Evolutionary conservation across 2,113 vertebrate genomes (phyloP).

Genomic region (Paramormyrops kingsleyae): DNA sequence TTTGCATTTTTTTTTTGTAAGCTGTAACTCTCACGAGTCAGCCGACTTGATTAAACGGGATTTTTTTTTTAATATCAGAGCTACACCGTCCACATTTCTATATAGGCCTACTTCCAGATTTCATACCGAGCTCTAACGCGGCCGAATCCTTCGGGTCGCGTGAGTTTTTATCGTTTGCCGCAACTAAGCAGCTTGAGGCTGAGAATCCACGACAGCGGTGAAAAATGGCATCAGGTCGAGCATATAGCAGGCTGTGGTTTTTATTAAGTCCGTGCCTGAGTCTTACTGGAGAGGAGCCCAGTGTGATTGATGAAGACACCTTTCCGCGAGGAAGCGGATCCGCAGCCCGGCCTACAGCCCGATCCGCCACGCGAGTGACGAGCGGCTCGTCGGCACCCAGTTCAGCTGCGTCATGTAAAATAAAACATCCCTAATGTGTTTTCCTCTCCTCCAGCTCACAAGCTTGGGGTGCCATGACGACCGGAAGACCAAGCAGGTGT

Average conservation of each 20-base stretch:
- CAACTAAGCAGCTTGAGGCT: not conserved
- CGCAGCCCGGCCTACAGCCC: not conserved
- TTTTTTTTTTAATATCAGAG: not conserved
- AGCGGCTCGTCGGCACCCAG: not conserved
- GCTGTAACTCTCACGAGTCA: not conserved
- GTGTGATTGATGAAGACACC: not conserved
- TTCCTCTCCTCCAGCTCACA: not conserved
- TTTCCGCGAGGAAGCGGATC: not conserved
- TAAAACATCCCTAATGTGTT: not conserved
- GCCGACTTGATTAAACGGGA: not conserved
- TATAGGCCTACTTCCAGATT: not conserved
- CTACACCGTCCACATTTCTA: not conserved
- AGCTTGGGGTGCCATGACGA: not conserved
- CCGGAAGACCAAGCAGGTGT: not conserved
- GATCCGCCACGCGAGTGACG: not conserved
- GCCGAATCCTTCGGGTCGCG: not conserved
- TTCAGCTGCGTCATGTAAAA: not conserved
- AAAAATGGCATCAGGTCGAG: not conserved
- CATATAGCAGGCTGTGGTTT: not conserved
- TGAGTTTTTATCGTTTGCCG: not conserved
- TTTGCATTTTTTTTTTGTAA: not conserved
- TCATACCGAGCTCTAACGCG: not conserved
- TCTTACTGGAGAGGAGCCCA: not conserved
- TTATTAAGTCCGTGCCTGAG: not conserved
- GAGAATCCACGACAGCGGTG: not conserved